These are phyloP conservation scores for Spodoptera picta DNA, from an alignment of 2,888 invertebrate genomes.

Conservation along the genomic window DNA sequence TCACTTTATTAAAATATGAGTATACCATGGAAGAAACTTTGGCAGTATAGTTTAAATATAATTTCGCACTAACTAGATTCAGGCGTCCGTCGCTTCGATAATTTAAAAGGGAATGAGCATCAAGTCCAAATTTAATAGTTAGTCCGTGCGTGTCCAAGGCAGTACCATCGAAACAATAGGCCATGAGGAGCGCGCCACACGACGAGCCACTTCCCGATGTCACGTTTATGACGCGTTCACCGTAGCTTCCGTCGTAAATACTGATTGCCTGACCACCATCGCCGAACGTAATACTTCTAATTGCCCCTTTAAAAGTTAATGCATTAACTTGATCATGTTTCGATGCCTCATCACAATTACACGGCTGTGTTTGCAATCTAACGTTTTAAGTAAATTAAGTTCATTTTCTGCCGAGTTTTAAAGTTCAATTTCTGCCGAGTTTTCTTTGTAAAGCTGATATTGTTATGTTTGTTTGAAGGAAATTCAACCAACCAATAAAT, in stretches of 20 bases:
- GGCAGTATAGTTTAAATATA: constrained; percentile 19
- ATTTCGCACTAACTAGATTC: constrained; percentile 39
- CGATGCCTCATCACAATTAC: constrained; percentile 71
- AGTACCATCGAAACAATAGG: constrained; percentile 80
- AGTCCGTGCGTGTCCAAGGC: constrained; percentile 81
- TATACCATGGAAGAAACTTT: constrained; percentile 3
- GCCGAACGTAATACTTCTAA: constrained; percentile 79
- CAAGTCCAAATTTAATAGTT: constrained; percentile 75
- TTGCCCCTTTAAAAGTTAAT: constrained; percentile 84
- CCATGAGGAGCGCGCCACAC: constrained; percentile 73
- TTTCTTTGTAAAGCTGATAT: constrained; percentile 40
- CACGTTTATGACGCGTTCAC: constrained; percentile 78
- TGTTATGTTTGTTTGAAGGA: constrained; percentile 20
- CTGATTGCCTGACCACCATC: constrained; percentile 79
- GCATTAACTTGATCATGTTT: constrained; percentile 83
- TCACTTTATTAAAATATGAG: constrained; percentile 17
- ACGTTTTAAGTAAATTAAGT: constrained; percentile 70
- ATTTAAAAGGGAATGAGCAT: constrained; percentile 76
- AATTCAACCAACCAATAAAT: constrained; percentile 36
- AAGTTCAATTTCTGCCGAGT: constrained; percentile 53
- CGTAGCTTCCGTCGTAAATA: constrained; percentile 79
- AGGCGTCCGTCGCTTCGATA: constrained; percentile 65
- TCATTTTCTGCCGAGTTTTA: constrained; percentile 49
- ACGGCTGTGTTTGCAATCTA: constrained; percentile 69
- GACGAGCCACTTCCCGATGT: constrained; percentile 75